Evolutionary conservation across 2,888 invertebrate species (phyloP), one percentile per base, ranked within the genome.

Genomic region (Agriopis marginaria): DNA sequence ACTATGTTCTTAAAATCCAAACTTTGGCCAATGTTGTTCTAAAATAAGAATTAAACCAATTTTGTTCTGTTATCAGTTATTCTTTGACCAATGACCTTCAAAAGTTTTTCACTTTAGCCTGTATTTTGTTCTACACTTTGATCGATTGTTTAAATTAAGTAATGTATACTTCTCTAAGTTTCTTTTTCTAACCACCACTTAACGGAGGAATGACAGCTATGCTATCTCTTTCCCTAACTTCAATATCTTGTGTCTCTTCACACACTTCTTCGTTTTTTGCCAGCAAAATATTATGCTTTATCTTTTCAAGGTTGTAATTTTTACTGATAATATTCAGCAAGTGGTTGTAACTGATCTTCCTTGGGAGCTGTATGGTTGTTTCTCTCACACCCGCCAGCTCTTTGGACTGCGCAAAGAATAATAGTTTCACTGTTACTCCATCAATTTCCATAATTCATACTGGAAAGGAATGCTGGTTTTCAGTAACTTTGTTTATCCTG

Each of bases 201-300:
- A 99, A 94, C 0, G 99, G 99, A 63, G 99, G 99, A 83, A 99
- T 99, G 12, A 99, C 95, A 72, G 99, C 99, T 73, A 99, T 95
- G 88, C 96, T 97, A 94, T 99, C 98, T 73, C 95, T 96, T 40
- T 95, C 93, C 50, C 94, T 94, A 7, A 98, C 88, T 32, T 91
- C 85, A 50, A 97, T 87, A 51, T 90, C 87, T 49, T 91, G 87
- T 47, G 94, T 91, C 2, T 95, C 91, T 66, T 93, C 89, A 73
- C 97, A 95, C 78, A 98, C 98, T 76, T 96, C 96, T 83, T 98
- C 97, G 93, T 99, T 99, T 60, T 97, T 91, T 0, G 99, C 97
- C 69, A 99, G 81, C 51, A 98, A 95, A 50, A 98, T 89, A 82
- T 95, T 97, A 60, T 96, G 92, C 79, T 95, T 95, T 53, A 99